These are phyloP conservation scores for Nomada flava DNA, from an alignment of 2,888 invertebrate genomes.

Conservation along the genomic window DNA sequence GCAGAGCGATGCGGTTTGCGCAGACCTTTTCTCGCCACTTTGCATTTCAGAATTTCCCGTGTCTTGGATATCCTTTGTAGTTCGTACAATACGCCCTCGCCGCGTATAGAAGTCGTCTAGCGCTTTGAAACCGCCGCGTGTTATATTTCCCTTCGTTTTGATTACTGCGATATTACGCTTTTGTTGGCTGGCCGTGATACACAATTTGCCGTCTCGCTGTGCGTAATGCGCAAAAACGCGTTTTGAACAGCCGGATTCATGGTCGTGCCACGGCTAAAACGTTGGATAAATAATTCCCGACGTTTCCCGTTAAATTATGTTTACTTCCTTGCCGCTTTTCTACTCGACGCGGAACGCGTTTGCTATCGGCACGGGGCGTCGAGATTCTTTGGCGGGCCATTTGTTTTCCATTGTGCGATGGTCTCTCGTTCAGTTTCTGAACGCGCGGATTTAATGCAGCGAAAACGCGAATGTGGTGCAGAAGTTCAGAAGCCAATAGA, in stretches of 20 bases:
- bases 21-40: slow-evolving; percentile 35
- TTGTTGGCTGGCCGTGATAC: slow-evolving; percentile 31
- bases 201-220: slow-evolving; percentile 29
- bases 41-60: slow-evolving; percentile 39
- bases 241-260: slow-evolving; percentile 7
- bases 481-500: no score
- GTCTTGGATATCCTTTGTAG: slow-evolving; percentile 39
- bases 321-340: background rate
- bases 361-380: no score
- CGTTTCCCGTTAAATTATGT: slow-evolving; percentile 18
- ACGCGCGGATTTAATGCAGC: background rate
- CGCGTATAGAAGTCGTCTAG: slow-evolving; percentile 12
- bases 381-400: background rate
- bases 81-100: slow-evolving; percentile 14
- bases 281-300: slow-evolving; percentile 6
- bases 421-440: background rate
- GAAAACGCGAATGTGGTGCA: background rate
- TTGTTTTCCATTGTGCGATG: background rate
- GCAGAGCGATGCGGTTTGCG: slow-evolving; percentile 20
- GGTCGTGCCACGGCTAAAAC: slow-evolving; percentile 6
- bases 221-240: slow-evolving; percentile 11
- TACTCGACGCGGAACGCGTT: no score
- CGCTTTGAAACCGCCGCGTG: slow-evolving; percentile 49
- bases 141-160: slow-evolving; percentile 43
- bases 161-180: slow-evolving; percentile 40